Conservation (phyloP, 2,113 vertebrate genomes). For the Turnix velox region DNA sequence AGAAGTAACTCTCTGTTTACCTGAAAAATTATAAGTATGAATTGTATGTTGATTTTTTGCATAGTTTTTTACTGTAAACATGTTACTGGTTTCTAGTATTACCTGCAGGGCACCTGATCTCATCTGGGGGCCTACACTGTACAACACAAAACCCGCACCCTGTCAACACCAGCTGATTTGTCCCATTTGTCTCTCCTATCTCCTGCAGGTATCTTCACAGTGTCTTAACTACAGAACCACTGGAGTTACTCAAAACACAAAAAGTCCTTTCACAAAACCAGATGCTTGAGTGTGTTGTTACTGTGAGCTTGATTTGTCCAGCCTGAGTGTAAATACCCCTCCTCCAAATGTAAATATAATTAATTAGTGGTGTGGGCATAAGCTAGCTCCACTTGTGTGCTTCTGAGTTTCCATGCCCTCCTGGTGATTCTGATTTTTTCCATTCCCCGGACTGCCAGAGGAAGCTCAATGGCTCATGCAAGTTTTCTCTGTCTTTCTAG, state of each 20-base stretch:
- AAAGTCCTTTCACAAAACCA: neutral
- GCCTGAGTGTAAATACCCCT: neutral
- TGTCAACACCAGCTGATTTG: neutral
- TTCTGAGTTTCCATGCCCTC: neutral
- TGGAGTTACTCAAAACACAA: neutral
- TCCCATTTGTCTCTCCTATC: neutral
- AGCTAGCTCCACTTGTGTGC: neutral
- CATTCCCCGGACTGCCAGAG: neutral
- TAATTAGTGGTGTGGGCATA: neutral
- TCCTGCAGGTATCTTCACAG: neutral
- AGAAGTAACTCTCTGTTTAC: neutral
- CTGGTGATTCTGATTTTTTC: neutral
- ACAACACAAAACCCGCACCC: too few species aligned
- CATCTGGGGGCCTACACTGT: neutral
- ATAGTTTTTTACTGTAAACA: neutral
- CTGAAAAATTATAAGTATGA: neutral
- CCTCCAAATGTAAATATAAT: neutral
- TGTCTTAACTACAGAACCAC: neutral
- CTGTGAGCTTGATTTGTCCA: neutral
- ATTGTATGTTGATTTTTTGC: neutral
- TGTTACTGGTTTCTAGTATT: neutral
- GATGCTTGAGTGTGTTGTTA: neutral
- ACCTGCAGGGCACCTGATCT: neutral
- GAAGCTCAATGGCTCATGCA: neutral
- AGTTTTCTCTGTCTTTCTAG: constrained; percentile 1